Evolutionary conservation across 2,797 vertebrate genomes (phyloP).

Genomic region (Hypotaenidia okinawae): DNA sequence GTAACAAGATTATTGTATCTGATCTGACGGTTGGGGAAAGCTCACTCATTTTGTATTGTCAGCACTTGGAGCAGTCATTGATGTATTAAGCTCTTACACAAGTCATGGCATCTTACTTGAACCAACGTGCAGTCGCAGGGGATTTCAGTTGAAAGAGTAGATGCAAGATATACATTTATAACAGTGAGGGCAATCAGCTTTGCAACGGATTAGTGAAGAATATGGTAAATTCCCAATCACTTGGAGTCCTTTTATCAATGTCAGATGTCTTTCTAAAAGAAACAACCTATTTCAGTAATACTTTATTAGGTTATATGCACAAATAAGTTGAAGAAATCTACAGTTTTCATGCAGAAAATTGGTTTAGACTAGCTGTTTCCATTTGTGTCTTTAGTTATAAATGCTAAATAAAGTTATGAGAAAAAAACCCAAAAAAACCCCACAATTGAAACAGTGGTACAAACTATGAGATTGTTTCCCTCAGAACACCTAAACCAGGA

Average conservation of each 20-base stretch:
- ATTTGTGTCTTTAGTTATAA: neutral
- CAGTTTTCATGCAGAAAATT: constrained; percentile 7
- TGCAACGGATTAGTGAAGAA: constrained; percentile 35
- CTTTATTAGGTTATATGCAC: neutral
- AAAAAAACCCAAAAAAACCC: neutral
- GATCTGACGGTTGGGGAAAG: constrained; percentile 52
- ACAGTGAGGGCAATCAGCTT: constrained; percentile 48
- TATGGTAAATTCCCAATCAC: constrained; percentile 29
- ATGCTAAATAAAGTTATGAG: neutral
- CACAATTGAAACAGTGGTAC: neutral
- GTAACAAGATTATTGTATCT: constrained; percentile 69
- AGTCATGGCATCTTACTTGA: constrained; percentile 60
- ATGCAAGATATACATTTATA: constrained; percentile 51
- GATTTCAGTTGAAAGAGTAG: constrained; percentile 45
- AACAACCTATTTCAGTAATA: constrained; percentile 25
- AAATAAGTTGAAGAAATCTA: constrained; percentile 3
- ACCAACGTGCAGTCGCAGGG: constrained; percentile 20
- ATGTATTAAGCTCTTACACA: constrained; percentile 66
- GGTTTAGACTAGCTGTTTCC: neutral
- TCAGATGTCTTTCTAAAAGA: constrained; percentile 31
- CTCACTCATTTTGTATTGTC: constrained; percentile 65
- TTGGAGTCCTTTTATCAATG: constrained; percentile 50
- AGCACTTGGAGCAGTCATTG: constrained; percentile 60
- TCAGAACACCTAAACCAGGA: neutral
- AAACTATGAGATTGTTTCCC: neutral